phyloP scores from a whole-genome alignment of 1,140 invertebrate species.

The Microplitis demolitor region DNA sequence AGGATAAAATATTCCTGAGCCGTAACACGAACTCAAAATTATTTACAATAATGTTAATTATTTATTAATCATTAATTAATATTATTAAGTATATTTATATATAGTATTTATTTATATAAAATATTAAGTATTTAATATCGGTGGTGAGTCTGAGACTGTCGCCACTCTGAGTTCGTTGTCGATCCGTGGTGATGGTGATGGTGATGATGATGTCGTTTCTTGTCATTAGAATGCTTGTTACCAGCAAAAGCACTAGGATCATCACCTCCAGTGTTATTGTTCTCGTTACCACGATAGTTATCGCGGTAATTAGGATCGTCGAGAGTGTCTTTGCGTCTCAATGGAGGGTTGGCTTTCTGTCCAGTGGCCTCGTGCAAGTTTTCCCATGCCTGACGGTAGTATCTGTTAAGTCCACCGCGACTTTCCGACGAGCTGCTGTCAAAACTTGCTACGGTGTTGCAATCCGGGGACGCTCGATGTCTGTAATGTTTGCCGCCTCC shows the following conservation, averaged over 20 bases:
- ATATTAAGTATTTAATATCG: slow-evolving; percentile 45
- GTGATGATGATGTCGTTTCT: slow-evolving; percentile 81
- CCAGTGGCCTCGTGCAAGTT: slow-evolving; percentile 84
- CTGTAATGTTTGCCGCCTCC: slow-evolving; percentile 78
- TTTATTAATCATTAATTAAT: background rate
- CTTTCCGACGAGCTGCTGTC: slow-evolving; percentile 85
- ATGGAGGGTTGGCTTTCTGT: slow-evolving; percentile 65
- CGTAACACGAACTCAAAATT: slow-evolving; percentile 24
- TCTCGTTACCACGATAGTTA: slow-evolving; percentile 49
- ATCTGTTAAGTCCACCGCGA: slow-evolving; percentile 79
- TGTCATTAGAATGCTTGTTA: slow-evolving; percentile 62
- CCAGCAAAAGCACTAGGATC: slow-evolving; percentile 48
- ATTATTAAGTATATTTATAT: too few relatives aligned
- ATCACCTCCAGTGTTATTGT: background rate
- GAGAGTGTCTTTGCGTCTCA: slow-evolving; percentile 72
- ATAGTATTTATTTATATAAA: background rate
- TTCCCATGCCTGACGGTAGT: slow-evolving; percentile 90
- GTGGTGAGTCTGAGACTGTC: slow-evolving; percentile 54
- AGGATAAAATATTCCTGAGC: slow-evolving; percentile 24
- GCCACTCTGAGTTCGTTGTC: slow-evolving; percentile 52
- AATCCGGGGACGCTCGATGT: slow-evolving; percentile 84
- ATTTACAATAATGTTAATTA: slow-evolving; percentile 21
- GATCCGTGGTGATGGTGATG: slow-evolving; percentile 69
- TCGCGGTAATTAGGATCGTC: slow-evolving; percentile 68
- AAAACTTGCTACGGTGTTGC: slow-evolving; percentile 85